Evolutionary conservation across 2,888 invertebrate species (phyloP).

Genomic region (Camptogramma bilineatum): DNA sequence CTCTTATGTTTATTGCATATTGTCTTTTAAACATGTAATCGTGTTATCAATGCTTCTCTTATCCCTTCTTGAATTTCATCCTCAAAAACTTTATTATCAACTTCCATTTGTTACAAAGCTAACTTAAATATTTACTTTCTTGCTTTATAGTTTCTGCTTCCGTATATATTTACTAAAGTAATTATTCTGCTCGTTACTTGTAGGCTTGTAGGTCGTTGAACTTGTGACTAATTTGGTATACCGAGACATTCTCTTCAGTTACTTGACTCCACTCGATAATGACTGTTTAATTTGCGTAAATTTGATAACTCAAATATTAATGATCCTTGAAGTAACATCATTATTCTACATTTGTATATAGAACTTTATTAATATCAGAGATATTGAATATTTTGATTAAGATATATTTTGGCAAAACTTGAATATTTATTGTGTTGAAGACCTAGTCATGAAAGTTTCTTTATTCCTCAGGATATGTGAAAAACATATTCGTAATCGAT

Average conservation of each 20-base stretch:
- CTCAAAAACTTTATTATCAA: not conserved
- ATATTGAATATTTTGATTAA: no score
- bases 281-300: not conserved
- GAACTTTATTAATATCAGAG: no score
- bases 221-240: slow-evolving; percentile 24
- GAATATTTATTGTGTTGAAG: no score
- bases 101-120: not conserved
- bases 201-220: slow-evolving; percentile 15
- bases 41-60: not conserved
- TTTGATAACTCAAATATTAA: no score
- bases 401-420: no score
- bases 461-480: no score
- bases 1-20: not conserved
- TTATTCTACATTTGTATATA: no score
- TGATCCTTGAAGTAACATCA: no score
- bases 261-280: slow-evolving; percentile 5
- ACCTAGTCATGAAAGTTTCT: no score
- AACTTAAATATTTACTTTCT: slow-evolving; percentile 18
- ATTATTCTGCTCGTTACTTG: slow-evolving; percentile 24
- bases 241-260: slow-evolving; percentile 9
- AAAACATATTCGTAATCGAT: no score
- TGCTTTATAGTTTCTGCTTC: slow-evolving; percentile 13
- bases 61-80: not conserved
- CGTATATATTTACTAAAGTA: slow-evolving; percentile 16
- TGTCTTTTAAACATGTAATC: not conserved